A percentile compares a stretch with the other conserved stretches of the same genome.
These are phyloP conservation scores for Limenitis camilla DNA, from an alignment of 2,888 invertebrate species.

Conservation along the genomic window DNA sequence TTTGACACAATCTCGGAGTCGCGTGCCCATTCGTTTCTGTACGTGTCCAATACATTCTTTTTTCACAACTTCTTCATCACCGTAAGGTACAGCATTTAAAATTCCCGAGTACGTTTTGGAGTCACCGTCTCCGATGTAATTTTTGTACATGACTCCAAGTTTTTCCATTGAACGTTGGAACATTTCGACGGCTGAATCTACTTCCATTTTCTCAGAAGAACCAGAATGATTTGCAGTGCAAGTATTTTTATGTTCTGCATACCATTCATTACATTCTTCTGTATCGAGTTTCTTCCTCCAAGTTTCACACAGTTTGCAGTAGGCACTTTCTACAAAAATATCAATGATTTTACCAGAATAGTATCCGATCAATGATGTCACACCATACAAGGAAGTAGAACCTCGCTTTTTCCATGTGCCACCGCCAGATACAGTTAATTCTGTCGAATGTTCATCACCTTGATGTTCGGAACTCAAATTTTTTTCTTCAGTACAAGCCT, in stretches of 20 bases:
- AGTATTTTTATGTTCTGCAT: not conserved
- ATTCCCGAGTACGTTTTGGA: not conserved
- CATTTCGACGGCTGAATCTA: not conserved
- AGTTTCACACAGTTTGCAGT: not conserved
- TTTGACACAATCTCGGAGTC: not conserved
- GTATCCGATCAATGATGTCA: conserved; percentile 26
- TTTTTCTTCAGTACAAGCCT: not conserved
- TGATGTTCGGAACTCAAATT: not conserved
- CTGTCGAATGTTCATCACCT: not conserved
- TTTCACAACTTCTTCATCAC: not conserved
- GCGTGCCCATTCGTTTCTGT: conserved; percentile 5
- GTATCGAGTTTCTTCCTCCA: not conserved
- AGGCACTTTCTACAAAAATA: not conserved
- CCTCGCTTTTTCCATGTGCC: conserved; percentile 31
- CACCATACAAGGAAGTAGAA: conserved; percentile 27
- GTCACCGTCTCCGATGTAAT: not conserved
- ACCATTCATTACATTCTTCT: not conserved
- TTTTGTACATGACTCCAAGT: not conserved
- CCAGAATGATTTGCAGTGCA: not conserved
- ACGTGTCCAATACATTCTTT: conserved; percentile 2
- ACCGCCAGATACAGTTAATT: conserved; percentile 27
- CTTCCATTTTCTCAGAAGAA: conserved; percentile 1
- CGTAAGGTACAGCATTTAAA: not conserved
- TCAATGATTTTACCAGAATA: conserved; percentile 23
- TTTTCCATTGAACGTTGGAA: not conserved